Conservation (phyloP, 1,140 invertebrate species). For the Bombus ignitus region DNA sequence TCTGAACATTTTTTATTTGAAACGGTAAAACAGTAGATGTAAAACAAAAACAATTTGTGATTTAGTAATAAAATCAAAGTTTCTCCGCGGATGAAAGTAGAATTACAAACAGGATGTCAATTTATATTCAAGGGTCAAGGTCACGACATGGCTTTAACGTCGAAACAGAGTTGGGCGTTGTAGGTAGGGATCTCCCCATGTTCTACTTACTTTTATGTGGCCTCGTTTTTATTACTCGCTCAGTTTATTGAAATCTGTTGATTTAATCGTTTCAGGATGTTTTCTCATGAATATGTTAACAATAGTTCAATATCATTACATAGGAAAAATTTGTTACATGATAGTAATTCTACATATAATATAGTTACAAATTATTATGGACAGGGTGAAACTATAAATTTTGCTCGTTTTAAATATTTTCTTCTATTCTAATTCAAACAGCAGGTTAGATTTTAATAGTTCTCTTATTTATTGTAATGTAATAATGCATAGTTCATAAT, state of each 20-base stretch:
- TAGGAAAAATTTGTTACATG: not conserved
- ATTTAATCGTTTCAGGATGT: not conserved
- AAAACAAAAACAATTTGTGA: not conserved
- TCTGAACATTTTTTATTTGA: not conserved
- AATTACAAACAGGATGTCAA: conserved; percentile 38
- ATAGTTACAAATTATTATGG: not conserved
- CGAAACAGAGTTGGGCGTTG: not conserved
- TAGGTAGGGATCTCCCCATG: not conserved
- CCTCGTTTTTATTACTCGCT: conserved; percentile 17
- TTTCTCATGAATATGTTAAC: too few species aligned
- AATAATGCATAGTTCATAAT: too few species aligned
- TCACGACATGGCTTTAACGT: conserved; percentile 10
- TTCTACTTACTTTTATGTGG: conserved; percentile 21
- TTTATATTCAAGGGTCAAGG: conserved; percentile 48
- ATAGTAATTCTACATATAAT: too few species aligned
- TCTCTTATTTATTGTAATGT: too few species aligned
- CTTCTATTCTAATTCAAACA: too few species aligned
- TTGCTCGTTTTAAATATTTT: too few species aligned
- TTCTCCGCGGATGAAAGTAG: conserved; percentile 35
- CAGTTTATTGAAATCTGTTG: not conserved
- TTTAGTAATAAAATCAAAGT: conserved; percentile 20
- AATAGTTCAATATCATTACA: not conserved
- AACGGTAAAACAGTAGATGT: not conserved
- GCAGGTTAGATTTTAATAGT: too few species aligned
- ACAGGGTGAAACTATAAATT: not conserved